A percentile compares a stretch with the other conserved stretches of the same genome.
Evolutionary conservation across 2,797 vertebrate genomes (phyloP).

Genomic region (Falco cherrug): DNA sequence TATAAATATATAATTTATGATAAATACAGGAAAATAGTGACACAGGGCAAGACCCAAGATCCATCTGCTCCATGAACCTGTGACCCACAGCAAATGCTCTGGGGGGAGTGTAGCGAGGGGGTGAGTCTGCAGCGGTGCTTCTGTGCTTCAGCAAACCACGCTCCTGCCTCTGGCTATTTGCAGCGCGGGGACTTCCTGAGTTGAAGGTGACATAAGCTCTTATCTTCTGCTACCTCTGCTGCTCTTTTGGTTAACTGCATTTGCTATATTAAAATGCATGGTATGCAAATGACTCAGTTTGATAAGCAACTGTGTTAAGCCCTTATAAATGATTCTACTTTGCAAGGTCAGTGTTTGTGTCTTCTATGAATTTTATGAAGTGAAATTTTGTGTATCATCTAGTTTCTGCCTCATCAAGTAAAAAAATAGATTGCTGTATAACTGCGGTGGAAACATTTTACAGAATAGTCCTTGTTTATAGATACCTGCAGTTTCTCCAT

Average conservation of each 20-base stretch:
- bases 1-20: not conserved
- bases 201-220: not conserved
- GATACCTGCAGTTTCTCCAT: not conserved
- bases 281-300: not conserved
- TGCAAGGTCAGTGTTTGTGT: not conserved
- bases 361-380: not conserved
- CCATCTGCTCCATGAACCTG: not conserved
- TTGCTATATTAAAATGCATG: not conserved
- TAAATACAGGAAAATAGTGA: not conserved
- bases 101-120: not conserved
- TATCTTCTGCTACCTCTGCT: not conserved
- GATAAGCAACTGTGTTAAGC: not conserved
- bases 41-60: not conserved
- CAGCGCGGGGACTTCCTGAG: not conserved
- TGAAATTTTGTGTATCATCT: not conserved
- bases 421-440: not conserved
- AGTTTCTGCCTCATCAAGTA: not conserved
- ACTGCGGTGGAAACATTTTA: not conserved
- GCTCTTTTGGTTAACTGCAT: not conserved
- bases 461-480: not conserved
- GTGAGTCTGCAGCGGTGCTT: not conserved
- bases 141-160: not conserved
- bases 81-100: not conserved
- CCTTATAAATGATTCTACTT: not conserved
- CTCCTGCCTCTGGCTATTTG: accelerated